phyloP scores from a whole-genome alignment of 2,888 invertebrate genomes.

The Drosophila algonquin region DNA sequence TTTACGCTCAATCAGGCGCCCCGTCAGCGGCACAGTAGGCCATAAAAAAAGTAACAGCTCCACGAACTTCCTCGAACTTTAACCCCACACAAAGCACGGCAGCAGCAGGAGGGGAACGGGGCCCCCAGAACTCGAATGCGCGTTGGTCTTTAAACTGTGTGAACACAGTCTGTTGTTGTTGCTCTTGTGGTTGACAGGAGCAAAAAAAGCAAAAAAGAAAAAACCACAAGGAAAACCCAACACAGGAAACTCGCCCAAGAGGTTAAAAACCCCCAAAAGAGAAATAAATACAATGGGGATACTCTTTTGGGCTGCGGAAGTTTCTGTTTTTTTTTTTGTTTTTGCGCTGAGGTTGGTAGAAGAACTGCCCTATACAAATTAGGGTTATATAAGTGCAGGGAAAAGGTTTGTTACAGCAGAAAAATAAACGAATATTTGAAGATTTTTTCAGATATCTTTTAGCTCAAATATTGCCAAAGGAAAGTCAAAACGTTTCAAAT shows the following conservation, averaged over 20 bases:
- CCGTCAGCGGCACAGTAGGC: slow-evolving; percentile 28
- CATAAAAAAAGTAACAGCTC: slow-evolving; percentile 49
- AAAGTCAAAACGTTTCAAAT: too few relatives aligned
- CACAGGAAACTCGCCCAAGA: slow-evolving; percentile 37
- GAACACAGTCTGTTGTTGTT: slow-evolving; percentile 36
- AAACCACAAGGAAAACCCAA: slow-evolving; percentile 5
- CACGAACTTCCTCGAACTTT: slow-evolving; percentile 60
- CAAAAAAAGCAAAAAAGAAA: too few relatives aligned
- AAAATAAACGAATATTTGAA: too few relatives aligned
- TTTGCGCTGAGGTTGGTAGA: not conserved
- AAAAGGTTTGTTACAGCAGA: not conserved
- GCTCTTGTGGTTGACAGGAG: slow-evolving; percentile 9
- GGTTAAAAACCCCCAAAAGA: slow-evolving; percentile 41
- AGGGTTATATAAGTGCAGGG: not conserved
- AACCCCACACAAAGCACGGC: slow-evolving; percentile 38
- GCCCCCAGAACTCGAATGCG: slow-evolving; percentile 19
- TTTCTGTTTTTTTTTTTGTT: slow-evolving; percentile 29
- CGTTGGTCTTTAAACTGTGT: slow-evolving; percentile 16
- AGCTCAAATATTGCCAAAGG: too few relatives aligned
- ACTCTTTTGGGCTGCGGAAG: slow-evolving; percentile 20
- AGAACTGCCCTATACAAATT: not conserved
- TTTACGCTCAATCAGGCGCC: slow-evolving; percentile 72
- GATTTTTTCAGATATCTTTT: too few relatives aligned
- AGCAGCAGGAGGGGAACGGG: not conserved
- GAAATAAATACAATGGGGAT: slow-evolving; percentile 46